Percentiles rank a stretch among this genome's conserved stretches.
Evolutionary conservation across 2,113 vertebrate genomes (phyloP).

Genomic region (Zeus faber): DNA sequence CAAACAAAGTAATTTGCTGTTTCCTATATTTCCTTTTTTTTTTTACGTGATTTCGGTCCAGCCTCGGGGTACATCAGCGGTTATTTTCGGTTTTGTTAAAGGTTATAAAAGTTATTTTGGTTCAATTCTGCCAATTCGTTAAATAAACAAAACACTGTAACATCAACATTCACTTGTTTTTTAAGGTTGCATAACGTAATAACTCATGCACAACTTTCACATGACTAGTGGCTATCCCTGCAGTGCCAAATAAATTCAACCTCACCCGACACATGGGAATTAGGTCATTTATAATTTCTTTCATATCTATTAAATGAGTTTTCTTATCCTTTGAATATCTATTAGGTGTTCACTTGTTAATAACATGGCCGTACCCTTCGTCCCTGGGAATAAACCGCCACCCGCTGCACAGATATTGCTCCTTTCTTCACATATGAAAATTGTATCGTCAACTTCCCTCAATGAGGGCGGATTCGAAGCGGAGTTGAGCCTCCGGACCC

Average conservation of each 20-base stretch:
- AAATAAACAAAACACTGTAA: background rate
- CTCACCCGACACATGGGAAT: slow-evolving; percentile 51
- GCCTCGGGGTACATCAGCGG: background rate
- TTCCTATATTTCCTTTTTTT: no score
- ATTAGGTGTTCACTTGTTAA: slow-evolving; percentile 49
- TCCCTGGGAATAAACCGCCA: slow-evolving; percentile 43
- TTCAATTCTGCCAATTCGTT: no score
- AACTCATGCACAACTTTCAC: no score
- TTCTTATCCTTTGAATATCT: slow-evolving; percentile 58
- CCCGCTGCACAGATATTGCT: slow-evolving; percentile 45
- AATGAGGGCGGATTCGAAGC: slow-evolving; percentile 42
- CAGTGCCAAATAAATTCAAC: slow-evolving; percentile 33
- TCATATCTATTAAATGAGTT: slow-evolving; percentile 56
- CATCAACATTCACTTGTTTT: no score
- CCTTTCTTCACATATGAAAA: slow-evolving; percentile 10
- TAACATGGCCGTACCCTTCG: slow-evolving; percentile 47
- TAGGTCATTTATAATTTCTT: slow-evolving; percentile 40
- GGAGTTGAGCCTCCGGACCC: slow-evolving; percentile 35
- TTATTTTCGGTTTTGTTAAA: background rate
- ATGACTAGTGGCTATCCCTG: no score
- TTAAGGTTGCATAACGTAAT: no score
- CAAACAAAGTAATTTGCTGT: no score
- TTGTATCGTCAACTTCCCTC: slow-evolving; percentile 44
- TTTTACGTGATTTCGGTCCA: no score
- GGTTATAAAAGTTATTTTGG: background rate